Percentiles rank a stretch among this genome's conserved stretches.
Conservation (phyloP, 2,888 invertebrate genomes). For the Pachydiplax longipennis region DNA sequence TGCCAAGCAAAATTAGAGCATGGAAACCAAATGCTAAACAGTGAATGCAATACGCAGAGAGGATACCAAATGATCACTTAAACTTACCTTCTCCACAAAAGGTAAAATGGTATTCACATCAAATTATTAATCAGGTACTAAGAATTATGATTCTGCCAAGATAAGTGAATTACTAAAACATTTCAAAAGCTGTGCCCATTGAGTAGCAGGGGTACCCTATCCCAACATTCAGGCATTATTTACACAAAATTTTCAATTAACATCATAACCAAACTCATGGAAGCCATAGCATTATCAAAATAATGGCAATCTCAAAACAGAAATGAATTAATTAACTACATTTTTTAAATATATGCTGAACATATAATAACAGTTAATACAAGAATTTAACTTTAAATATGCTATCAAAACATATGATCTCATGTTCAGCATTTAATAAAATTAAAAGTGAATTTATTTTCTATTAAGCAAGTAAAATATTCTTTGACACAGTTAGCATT, state of each 20-base stretch:
- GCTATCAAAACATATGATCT: background rate
- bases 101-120: background rate
- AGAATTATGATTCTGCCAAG: background rate
- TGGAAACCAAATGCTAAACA: slow-evolving; percentile 26
- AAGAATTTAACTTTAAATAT: background rate
- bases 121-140: background rate
- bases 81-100: slow-evolving; percentile 13
- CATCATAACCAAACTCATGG: background rate
- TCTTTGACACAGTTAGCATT: slow-evolving; percentile 28
- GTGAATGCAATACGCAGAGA: slow-evolving; percentile 8
- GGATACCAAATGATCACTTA: background rate
- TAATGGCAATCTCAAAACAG: background rate
- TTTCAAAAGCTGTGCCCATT: slow-evolving; percentile 44
- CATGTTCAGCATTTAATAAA: background rate
- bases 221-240: slow-evolving; percentile 93
- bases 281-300: background rate
- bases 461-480: slow-evolving; percentile 24
- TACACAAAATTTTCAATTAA: slow-evolving; percentile 25
- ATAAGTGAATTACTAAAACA: background rate
- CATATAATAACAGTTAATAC: background rate
- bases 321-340: background rate
- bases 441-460: slow-evolving; percentile 1
- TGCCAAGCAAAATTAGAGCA: slow-evolving; percentile 49
- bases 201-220: slow-evolving; percentile 88
- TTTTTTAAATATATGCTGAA: background rate